Percentiles rank a stretch among this genome's conserved stretches.
These are phyloP conservation scores for Heliconius eleuchia DNA, from an alignment of 1,140 invertebrate genomes.

Conservation along the genomic window DNA sequence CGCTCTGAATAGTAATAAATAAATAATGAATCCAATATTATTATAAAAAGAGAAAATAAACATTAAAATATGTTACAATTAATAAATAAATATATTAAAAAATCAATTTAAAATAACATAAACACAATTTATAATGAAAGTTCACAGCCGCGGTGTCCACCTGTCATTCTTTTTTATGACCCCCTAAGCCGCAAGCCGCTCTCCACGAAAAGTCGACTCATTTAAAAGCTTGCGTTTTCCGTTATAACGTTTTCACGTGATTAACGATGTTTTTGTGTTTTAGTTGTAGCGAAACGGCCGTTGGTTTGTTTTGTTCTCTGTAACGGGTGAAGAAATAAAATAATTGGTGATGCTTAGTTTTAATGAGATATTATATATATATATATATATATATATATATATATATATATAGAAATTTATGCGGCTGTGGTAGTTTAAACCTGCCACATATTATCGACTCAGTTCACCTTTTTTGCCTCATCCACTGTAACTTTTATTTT, in stretches of 20 bases:
- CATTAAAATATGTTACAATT: too few species aligned
- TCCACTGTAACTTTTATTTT: too few species aligned
- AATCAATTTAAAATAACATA: not conserved
- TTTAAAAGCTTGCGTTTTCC: conserved; percentile 25
- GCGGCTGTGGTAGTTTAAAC: too few species aligned
- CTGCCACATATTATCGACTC: not conserved
- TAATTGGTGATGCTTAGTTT: not conserved
- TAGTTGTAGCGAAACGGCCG: conserved; percentile 11
- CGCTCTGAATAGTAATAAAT: too few species aligned
- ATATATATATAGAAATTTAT: too few species aligned
- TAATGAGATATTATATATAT: not conserved
- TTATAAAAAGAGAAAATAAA: too few species aligned
- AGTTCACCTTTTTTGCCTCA: too few species aligned
- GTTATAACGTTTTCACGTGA: conserved; percentile 23
- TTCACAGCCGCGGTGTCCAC: not conserved
- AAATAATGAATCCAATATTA: too few species aligned
- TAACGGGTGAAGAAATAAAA: not conserved
- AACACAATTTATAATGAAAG: not conserved
- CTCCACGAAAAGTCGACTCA: conserved; percentile 26
- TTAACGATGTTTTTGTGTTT: conserved; percentile 22
- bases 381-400: too few species aligned
- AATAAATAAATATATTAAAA: not conserved
- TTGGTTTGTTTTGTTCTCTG: not conserved
- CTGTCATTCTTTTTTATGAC: conserved; percentile 33
- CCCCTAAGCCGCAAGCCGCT: conserved; percentile 16